Evolutionary conservation across 2,113 vertebrate species (phyloP), one percentile per base, ranked within the genome.

Genomic region (Tauraco erythrolophus): DNA sequence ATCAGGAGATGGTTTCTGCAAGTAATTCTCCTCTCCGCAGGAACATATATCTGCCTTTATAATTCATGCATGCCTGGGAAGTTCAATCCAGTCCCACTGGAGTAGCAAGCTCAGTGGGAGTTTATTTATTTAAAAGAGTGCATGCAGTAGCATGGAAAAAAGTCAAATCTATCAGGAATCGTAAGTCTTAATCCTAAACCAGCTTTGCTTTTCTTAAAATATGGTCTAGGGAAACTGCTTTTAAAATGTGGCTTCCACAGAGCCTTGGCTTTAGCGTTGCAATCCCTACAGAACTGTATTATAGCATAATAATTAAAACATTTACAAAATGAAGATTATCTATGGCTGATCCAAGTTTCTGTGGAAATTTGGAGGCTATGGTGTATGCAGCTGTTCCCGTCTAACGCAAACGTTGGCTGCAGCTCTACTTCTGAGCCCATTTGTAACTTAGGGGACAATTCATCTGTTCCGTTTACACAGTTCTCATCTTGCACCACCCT

Each of bases 291-390:
- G 84, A 76, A 83, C 19, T 27, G 19, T 58, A 48, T 85, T 85
- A 70, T 28, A 95, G 94, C 74, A 88, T 77, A 92, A 95, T 81
- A 97, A 97, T 97, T 96, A 94, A 96, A 94, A 89, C 87, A 89
- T 94, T 85, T 94, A 95, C 93, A 95, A 96, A 96, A 88, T 79
- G 37, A 96, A 91, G 81, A 96, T 96, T 66, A 92, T 94, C 91
- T 94, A 91, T 56, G 70, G 87, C 62, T 65, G 77, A 89, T 97
- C 97, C 96, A 97, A 96, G 96, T 97, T 97, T 89, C 97, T 96
- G 79, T 97, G 97, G 97, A 92, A 96, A 96, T 97, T 70, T 96
- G 97, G 95, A 97, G 77, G 74, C 89, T 69, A 25, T 76, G 87
- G 74, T 69, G 70, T 43, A 43, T 75, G 94, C 95, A 97, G 95